Percentiles rank a stretch among this genome's conserved stretches.
phyloP scores from a whole-genome alignment of 2,113 vertebrate genomes.

The Dromas ardeola region DNA sequence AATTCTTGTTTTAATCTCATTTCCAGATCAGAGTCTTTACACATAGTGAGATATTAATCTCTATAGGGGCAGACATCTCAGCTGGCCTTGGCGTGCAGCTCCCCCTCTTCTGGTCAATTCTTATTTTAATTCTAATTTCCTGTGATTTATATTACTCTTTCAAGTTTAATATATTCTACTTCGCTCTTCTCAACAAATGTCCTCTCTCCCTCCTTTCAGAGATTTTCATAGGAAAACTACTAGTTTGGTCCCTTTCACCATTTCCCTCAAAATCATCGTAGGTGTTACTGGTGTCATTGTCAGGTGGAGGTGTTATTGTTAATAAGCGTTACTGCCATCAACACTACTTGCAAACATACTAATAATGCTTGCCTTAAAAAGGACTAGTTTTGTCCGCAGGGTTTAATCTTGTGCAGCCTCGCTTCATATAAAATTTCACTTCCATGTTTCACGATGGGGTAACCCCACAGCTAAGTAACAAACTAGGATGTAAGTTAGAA shows the following conservation, averaged over 20 bases:
- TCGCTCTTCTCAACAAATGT: not conserved
- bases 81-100: not conserved
- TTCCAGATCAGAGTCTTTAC: slow-evolving; percentile 23
- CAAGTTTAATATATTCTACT: not conserved
- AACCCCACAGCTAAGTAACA: not conserved
- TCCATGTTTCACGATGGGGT: not conserved
- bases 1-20: slow-evolving; percentile 59
- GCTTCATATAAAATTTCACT: not conserved
- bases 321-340: not conserved
- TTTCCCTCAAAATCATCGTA: not conserved
- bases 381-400: not conserved
- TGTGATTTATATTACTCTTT: not conserved
- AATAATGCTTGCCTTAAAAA: not conserved
- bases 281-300: not conserved
- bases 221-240: not conserved
- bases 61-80: not conserved
- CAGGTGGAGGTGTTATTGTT: not conserved
- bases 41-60: slow-evolving; percentile 46
- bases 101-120: not conserved
- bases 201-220: not conserved
- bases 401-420: not conserved
- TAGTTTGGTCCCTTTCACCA: not conserved
- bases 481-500: not conserved
- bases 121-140: slow-evolving; percentile 33
- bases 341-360: not conserved